Base-by-base conservation (phyloP, 1,140 invertebrate genomes). In the Micrasema longulum region DNA sequence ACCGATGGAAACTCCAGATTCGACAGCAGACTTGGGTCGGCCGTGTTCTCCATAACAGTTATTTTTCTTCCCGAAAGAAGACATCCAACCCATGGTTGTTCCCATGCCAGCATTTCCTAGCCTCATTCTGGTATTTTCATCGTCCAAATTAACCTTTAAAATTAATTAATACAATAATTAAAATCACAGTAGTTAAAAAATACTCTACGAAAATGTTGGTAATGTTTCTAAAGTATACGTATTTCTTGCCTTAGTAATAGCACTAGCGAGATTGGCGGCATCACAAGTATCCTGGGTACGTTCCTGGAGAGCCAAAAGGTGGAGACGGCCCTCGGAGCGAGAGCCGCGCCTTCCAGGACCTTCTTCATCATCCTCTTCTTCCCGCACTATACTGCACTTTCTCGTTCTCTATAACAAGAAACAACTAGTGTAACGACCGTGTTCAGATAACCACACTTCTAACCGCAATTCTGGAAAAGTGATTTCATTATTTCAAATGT, bases 311-410 rank as follows among this genome's bases (percentile, higher is more conserved):
- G 87, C 85, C 6, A 89, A 80, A 5, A 89, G 80, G 78, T 89
- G 87, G 1, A 91, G 77, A 41, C 89, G 84, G 1, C 89, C 89
- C 76, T 90, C 90, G 0, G 88, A 90, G 31, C 88, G 81, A 9
- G 88, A 88, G 11, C 89, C 89, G 1, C 88, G 83, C 14, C 89
- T 82, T 55, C 81, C 83, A 20, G 83, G 78, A 71, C 88, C 86
- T 78, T 91, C 90, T 79, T 91, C 91, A 76, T 92, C 91, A 76
- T 93, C 93, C 76, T 95, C 93, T 81, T 95, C 94, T 81, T 95
- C 94, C 75, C 91, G 91, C 6, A 95, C 94, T 76, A 96, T 95
- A 76, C 93, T 94, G 83, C 94, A 96, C 79, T 96, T 95, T 50
- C 94, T 87, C 35, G 89, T 89, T 52, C 93, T 84, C 86, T 88